Percentiles rank a stretch among this genome's conserved stretches.
These are phyloP conservation scores for Eciton burchellii DNA, from an alignment of 1,140 invertebrate species.

Conservation along the genomic window DNA sequence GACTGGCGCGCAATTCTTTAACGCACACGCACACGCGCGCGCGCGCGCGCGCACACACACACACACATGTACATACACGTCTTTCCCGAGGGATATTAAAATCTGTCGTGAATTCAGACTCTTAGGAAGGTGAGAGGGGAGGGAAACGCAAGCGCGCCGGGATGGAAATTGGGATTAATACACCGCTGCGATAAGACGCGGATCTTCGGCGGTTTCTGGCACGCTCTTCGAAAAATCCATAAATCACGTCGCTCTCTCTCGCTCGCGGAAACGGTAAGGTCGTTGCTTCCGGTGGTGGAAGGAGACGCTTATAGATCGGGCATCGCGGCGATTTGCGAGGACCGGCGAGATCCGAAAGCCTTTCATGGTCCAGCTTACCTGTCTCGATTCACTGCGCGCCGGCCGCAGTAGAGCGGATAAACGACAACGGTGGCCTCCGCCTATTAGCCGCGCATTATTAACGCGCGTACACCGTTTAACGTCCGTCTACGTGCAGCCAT, in stretches of 20 bases:
- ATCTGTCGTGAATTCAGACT: not conserved
- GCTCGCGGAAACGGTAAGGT: not conserved
- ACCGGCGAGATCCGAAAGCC: conserved; percentile 46
- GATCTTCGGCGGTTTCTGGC: too few relatives aligned
- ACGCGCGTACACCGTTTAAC: conserved; percentile 66
- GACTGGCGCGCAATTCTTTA: conserved; percentile 15
- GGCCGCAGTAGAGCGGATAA: conserved; percentile 67
- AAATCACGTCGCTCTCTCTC: not conserved
- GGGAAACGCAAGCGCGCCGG: too few relatives aligned
- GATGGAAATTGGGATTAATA: too few relatives aligned
- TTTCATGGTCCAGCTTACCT: conserved; percentile 56
- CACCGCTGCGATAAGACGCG: too few relatives aligned
- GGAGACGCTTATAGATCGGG: conserved; percentile 36
- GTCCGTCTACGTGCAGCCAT: conserved; percentile 61
- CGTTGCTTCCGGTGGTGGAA: conserved; percentile 4
- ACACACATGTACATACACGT: not conserved
- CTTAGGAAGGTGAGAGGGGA: not conserved
- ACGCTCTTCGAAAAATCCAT: too few relatives aligned
- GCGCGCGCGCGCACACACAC: not conserved
- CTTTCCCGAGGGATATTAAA: not conserved
- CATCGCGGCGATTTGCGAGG: conserved; percentile 43
- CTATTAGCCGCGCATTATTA: conserved; percentile 75
- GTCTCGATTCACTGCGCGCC: conserved; percentile 32
- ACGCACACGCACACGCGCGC: not conserved
- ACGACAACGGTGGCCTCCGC: conserved; percentile 52